These are phyloP conservation scores for Zapus hudsonius DNA, from an alignment of 2,113 vertebrate species.

Conservation along the genomic window DNA sequence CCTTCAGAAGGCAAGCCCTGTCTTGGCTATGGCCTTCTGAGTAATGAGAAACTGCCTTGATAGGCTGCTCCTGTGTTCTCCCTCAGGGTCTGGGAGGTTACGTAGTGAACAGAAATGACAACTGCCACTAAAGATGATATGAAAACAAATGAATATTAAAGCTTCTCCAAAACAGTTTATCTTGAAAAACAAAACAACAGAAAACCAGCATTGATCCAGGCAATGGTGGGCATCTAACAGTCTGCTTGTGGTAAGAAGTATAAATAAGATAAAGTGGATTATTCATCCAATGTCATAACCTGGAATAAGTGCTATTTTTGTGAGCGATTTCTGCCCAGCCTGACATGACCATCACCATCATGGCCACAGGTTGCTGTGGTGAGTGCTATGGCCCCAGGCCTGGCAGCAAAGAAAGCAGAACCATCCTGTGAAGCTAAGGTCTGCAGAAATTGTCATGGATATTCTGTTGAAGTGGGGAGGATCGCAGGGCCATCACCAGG, in stretches of 20 bases:
- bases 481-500: too few species aligned
- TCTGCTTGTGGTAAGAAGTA: neutral
- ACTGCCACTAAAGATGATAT: neutral
- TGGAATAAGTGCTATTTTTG: neutral
- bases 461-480: too few species aligned
- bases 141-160: neutral
- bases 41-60: neutral
- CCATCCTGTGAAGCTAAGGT: neutral
- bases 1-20: neutral
- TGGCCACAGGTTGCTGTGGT: neutral
- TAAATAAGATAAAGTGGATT: neutral
- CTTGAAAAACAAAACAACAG: neutral
- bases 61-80: neutral
- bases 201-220: neutral
- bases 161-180: neutral
- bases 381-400: neutral
- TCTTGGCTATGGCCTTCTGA: neutral
- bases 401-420: neutral
- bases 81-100: neutral
- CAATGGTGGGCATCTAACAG: neutral
- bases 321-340: neutral
- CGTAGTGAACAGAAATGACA: neutral
- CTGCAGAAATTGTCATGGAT: neutral
- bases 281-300: neutral
- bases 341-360: neutral